A percentile compares a stretch with the other conserved stretches of the same genome.
These are phyloP conservation scores for Microdon myrmicae DNA, from an alignment of 2,888 invertebrate genomes.

Conservation along the genomic window DNA sequence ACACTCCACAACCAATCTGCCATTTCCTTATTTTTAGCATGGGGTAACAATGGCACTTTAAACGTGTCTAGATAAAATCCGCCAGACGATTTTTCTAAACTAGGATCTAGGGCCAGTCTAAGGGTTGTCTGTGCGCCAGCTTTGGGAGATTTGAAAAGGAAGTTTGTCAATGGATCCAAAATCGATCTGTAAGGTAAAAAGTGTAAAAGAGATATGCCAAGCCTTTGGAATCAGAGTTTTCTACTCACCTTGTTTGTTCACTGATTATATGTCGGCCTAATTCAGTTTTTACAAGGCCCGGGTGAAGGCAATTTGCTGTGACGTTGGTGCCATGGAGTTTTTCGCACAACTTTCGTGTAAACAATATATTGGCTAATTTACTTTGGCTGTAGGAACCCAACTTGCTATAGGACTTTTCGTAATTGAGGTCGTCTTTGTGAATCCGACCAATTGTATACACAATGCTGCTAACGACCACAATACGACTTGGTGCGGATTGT, in stretches of 20 bases:
- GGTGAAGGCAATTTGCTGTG: slow-evolving; percentile 77
- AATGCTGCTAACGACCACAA: slow-evolving; percentile 78
- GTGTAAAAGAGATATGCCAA: neutral
- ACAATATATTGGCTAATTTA: slow-evolving; percentile 82
- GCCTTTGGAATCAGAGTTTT: neutral
- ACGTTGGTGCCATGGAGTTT: slow-evolving; percentile 73
- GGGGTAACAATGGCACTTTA: slow-evolving; percentile 67
- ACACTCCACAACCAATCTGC: slow-evolving; percentile 74
- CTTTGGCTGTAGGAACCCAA: slow-evolving; percentile 78
- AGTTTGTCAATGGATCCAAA: slow-evolving; percentile 54
- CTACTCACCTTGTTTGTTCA: slow-evolving; percentile 33
- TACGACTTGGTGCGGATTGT: slow-evolving; percentile 76
- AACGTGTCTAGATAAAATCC: slow-evolving; percentile 72
- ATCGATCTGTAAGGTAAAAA: slow-evolving; percentile 47
- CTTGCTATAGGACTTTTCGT: slow-evolving; percentile 74
- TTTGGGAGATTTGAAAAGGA: slow-evolving; percentile 61
- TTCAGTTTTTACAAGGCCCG: slow-evolving; percentile 81
- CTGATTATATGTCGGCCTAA: slow-evolving; percentile 73
- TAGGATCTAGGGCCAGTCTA: slow-evolving; percentile 63
- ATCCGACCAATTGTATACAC: slow-evolving; percentile 76
- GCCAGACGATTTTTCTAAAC: slow-evolving; percentile 59
- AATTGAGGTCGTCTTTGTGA: slow-evolving; percentile 78
- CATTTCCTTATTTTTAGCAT: slow-evolving; percentile 69
- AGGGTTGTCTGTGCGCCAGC: slow-evolving; percentile 65
- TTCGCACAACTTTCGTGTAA: slow-evolving; percentile 75